Evolutionary conservation across 2,113 vertebrate species (phyloP), one percentile per base, ranked within the genome.

Genomic region (Hypocryptadius cinnamomeus): DNA sequence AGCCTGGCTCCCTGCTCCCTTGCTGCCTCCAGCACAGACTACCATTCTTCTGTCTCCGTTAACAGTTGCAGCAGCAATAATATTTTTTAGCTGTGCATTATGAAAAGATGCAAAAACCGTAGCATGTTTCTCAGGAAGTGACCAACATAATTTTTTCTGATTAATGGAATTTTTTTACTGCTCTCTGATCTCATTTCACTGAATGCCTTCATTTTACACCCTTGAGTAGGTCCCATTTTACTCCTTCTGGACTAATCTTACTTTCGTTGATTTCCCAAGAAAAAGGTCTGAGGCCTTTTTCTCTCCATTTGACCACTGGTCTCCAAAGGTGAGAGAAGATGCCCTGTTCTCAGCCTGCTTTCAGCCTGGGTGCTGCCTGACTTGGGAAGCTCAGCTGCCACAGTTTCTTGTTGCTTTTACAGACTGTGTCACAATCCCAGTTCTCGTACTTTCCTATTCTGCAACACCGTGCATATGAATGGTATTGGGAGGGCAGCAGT

Each of bases 1-100:
- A 97, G 97, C 92, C 96, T 97, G 90, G 94, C 97, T 97, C 94
- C 57, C 71, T 56, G 92, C 96, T 95, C 96, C 93, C 95, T 93
- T 70, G 94, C 97, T 93, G 96, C 95, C 97, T 98, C 93, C 94
- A 94, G 93, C 98, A 98, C 98, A 98, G 97, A 95, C 96, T 96
- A 95, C 97, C 96, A 97, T 97, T 97, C 95, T 97, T 96, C 93
- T 87, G 74, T 85, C 96, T 96, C 94, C 0, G 1, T 59, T 90
- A 96, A 70, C 85, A 85, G 92, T 95, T 87, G 83, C 78, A 80
- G 87, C 71, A 87, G 92, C 87, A 87, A 35, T 86, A 80, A 80
- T 74, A 89, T 93, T 96, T 95, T 92, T 73, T 89, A 92, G 63
- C 74, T 79, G 37, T 66, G 79, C 79, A 56, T 94, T 94, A 86